Percentiles rank a stretch among this genome's conserved stretches.
phyloP scores from a whole-genome alignment of 2,888 invertebrate genomes.

The Tryphoninae sp. region DNA sequence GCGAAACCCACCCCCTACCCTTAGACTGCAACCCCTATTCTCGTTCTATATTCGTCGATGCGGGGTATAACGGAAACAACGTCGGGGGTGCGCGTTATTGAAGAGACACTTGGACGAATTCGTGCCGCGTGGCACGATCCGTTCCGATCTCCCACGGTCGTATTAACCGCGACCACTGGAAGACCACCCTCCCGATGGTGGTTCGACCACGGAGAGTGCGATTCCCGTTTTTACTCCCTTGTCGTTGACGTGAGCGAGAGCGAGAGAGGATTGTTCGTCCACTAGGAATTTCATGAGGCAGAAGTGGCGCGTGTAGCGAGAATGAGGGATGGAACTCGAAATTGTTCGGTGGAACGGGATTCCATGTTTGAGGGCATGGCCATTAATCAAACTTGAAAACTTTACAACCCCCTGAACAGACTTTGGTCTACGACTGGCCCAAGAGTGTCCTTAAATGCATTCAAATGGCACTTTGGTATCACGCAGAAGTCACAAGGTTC shows the following conservation, averaged over 20 bases:
- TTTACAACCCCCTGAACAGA: slow-evolving; percentile 16
- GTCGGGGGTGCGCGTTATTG: background rate
- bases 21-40: background rate
- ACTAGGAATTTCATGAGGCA: slow-evolving; percentile 41
- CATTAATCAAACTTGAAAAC: slow-evolving; percentile 44
- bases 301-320: slow-evolving; percentile 8
- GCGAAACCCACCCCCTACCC: background rate
- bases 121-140: background rate
- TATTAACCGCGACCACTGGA: background rate
- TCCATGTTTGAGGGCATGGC: background rate
- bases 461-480: slow-evolving; percentile 46
- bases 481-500: slow-evolving; percentile 12
- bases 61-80: background rate
- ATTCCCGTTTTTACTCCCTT: background rate
- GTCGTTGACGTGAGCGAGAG: background rate
- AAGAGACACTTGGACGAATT: slow-evolving; percentile 43
- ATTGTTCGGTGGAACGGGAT: background rate
- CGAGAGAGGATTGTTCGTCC: slow-evolving; percentile 8
- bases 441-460: slow-evolving; percentile 34
- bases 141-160: background rate
- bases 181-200: background rate
- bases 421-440: background rate
- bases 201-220: background rate
- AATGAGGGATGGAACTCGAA: too few species aligned
- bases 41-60: background rate